Conservation (phyloP, 2,113 vertebrate genomes). For the Odontophorus gujanensis region DNA sequence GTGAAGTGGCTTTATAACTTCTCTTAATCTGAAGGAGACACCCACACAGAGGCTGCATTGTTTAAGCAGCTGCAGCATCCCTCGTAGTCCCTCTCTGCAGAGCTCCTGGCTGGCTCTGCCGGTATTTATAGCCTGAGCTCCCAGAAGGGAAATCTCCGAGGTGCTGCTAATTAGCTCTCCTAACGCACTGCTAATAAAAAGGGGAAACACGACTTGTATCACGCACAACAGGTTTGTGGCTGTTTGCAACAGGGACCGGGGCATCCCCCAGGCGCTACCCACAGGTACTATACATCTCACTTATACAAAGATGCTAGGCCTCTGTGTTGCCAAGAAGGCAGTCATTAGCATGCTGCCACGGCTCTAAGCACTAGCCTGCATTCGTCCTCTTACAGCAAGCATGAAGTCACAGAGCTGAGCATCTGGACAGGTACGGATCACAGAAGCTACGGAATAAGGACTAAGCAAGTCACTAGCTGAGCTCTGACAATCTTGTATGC, state of each 20-base stretch:
- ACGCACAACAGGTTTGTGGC: not conserved
- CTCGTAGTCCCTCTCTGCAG: not conserved
- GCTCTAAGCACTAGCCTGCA: not conserved
- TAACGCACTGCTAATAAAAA: slow-evolving; percentile 39
- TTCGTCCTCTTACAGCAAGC: not conserved
- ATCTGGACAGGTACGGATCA: not conserved
- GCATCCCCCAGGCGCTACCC: not conserved
- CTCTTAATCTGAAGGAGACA: slow-evolving; percentile 31
- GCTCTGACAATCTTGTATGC: not conserved
- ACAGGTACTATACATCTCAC: not conserved
- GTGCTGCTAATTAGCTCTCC: not conserved
- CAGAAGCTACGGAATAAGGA: not conserved
- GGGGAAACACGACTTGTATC: not conserved
- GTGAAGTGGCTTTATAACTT: slow-evolving; percentile 31
- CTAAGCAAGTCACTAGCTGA: not conserved
- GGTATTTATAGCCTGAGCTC: slow-evolving; percentile 35
- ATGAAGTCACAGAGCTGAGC: not conserved
- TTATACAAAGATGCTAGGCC: slow-evolving; percentile 3
- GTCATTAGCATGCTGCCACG: not conserved
- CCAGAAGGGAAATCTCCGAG: slow-evolving; percentile 35
- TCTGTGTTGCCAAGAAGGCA: not conserved
- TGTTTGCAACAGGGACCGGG: not conserved
- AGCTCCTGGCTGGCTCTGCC: not conserved
- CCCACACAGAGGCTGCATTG: slow-evolving; percentile 6
- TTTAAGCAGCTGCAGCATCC: slow-evolving; percentile 37